A percentile compares a stretch with the other conserved stretches of the same genome.
Conservation (phyloP, 1,140 invertebrate genomes). For the Tetraneura akinire region DNA sequence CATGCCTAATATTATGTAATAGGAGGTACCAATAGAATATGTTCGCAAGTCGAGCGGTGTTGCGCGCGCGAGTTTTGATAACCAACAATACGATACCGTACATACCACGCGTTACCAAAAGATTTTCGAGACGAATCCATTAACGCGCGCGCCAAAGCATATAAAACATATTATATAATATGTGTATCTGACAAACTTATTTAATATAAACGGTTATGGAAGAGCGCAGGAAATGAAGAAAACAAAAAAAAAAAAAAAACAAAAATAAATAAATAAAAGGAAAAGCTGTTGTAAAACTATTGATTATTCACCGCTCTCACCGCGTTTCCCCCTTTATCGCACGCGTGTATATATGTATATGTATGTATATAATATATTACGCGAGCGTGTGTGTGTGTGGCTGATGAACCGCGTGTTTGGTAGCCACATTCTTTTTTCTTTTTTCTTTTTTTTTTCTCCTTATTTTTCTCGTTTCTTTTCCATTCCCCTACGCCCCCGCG, state of each 20-base stretch:
- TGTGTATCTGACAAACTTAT: slow-evolving; percentile 25
- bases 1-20: neutral
- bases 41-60: neutral
- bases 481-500: neutral
- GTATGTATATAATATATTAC: neutral
- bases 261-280: slow-evolving; percentile 55
- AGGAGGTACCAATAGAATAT: too few species aligned
- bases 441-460: neutral
- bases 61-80: neutral
- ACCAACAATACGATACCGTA: neutral
- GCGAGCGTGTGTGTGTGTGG: slow-evolving; percentile 14
- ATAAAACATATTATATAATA: too few species aligned
- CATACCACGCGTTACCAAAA: neutral
- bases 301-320: slow-evolving; percentile 44
- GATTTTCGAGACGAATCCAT: neutral
- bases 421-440: slow-evolving; percentile 21
- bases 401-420: slow-evolving; percentile 46
- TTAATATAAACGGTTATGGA: slow-evolving; percentile 40
- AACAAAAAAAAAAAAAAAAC: neutral
- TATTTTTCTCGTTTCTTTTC: slow-evolving; percentile 43
- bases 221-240: neutral
- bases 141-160: neutral
- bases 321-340: neutral
- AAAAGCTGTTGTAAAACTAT: slow-evolving; percentile 58
- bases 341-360: neutral